Evolutionary conservation across 2,113 vertebrate genomes (phyloP).

Genomic region (Orcinus orca): DNA sequence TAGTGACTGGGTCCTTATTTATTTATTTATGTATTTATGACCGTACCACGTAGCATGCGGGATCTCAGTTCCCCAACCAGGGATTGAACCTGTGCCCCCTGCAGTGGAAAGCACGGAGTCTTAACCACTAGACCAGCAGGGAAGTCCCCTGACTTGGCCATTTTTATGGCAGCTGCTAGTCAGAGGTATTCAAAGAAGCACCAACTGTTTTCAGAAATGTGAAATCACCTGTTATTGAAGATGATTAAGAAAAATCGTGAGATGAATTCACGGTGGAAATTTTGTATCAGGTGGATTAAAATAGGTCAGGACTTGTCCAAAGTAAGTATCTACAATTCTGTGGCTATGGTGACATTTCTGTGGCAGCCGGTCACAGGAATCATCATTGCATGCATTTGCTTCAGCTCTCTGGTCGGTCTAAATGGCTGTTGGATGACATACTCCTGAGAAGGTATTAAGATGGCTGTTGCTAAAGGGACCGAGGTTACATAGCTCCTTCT

Average conservation of each 20-base stretch:
- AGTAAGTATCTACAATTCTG: neutral
- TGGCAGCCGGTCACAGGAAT: neutral
- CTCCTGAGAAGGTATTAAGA: neutral
- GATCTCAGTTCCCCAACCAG: too few relatives aligned
- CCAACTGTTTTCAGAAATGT: neutral
- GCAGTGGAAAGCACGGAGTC: too few relatives aligned
- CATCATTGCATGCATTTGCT: accelerated
- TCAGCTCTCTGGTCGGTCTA: neutral
- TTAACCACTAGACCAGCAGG: too few relatives aligned
- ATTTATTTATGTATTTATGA: too few relatives aligned
- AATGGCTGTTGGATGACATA: neutral
- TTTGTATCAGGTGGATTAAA: neutral
- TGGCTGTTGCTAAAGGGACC: neutral
- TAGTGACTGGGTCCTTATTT: neutral
- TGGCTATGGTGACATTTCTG: neutral
- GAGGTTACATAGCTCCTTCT: neutral
- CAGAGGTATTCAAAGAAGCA: neutral
- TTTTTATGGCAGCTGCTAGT: neutral
- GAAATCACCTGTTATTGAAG: neutral
- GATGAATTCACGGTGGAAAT: neutral
- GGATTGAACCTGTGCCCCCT: too few relatives aligned
- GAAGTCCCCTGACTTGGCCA: neutral
- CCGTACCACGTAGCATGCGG: too few relatives aligned
- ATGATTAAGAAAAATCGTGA: neutral
- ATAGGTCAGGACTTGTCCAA: neutral